Base-by-base conservation (phyloP, 37 sponge, comb jelly and placozoan species). In the Spongia lamella region DNA sequence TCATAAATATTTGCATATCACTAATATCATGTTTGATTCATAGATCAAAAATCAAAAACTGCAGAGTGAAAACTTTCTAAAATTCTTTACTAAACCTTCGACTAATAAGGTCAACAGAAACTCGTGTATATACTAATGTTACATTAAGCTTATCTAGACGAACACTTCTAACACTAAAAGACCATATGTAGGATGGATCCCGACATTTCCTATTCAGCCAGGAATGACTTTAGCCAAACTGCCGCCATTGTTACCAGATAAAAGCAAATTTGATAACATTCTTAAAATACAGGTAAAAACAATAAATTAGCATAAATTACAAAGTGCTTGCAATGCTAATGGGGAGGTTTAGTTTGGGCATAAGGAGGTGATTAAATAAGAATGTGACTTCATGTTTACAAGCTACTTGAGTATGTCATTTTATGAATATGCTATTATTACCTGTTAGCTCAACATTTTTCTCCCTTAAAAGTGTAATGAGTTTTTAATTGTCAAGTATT, bases 161-260 rank as follows among this genome's bases (percentile, higher is more conserved):
- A 64, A 1, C 65, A 64, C 7, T 9, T 9, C 47, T 43, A 43
- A 9, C 9, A 5, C 9, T 43, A 43, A 43, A 9, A 43, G 9
- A 9, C 47, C 5, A 43, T 5, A 43, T 9, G 9, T 17, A 21
- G 35, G 52, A 0, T 56, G 19, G n/a, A 22, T 56, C 7, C 73
- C 73, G 1, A 31, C 87, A 22, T 80, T 86, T 35, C 36, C 76
- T 38, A 26, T 67, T 56, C 80, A 80, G 20, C 60, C 75, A 7
- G 70, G 60, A 22, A 75, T 75, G 83, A 61, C 63, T 1, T 39
- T 86, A 2, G 87, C 87, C 25, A 36, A 36, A 17, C 54, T 40
- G 2, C 76, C 83, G 20, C 63, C 76, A 32, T 63, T 69, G 15
- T 47, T 86, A 7, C n/a, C 14, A 16, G 69, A 75, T 34, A 69